phyloP scores from a whole-genome alignment of 1,140 invertebrate species.

The Dendroctonus valens region DNA sequence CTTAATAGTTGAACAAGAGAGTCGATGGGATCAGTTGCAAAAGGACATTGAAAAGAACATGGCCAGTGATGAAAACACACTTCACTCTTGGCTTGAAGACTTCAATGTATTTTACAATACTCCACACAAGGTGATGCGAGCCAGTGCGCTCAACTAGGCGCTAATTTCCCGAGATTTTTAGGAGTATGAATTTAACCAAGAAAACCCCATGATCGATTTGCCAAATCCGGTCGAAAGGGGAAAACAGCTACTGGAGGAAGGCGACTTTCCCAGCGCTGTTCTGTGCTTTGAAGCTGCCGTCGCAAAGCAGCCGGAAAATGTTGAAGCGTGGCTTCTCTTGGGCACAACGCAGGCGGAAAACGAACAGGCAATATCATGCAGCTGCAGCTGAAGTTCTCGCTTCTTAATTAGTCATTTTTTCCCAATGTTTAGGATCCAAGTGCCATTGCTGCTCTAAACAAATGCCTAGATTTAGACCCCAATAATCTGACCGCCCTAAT shows the following conservation, averaged over 20 bases:
- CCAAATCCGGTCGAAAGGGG: slow-evolving; percentile 86
- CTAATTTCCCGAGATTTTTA: slow-evolving; percentile 43
- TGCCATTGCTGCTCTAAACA: slow-evolving; percentile 85
- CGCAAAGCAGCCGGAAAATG: slow-evolving; percentile 77
- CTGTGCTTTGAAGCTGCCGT: slow-evolving; percentile 95
- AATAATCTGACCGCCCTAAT: slow-evolving; percentile 82
- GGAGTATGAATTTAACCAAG: slow-evolving; percentile 80
- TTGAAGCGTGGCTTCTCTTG: slow-evolving; percentile 78
- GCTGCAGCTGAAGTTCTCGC: too few relatives aligned
- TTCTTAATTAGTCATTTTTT: slow-evolving; percentile 11
- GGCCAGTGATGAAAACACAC: slow-evolving; percentile 50
- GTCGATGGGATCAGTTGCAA: slow-evolving; percentile 68
- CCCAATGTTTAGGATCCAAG: slow-evolving; percentile 67
- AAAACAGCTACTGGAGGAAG: slow-evolving; percentile 74
- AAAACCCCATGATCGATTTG: slow-evolving; percentile 83
- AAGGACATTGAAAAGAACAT: slow-evolving; percentile 75
- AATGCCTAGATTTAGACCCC: slow-evolving; percentile 80
- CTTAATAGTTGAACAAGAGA: too few relatives aligned
- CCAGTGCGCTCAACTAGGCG: not conserved
- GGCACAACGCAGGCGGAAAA: slow-evolving; percentile 93
- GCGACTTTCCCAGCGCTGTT: slow-evolving; percentile 93
- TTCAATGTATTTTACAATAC: slow-evolving; percentile 61
- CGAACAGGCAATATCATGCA: slow-evolving; percentile 75
- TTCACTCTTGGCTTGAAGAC: slow-evolving; percentile 65
- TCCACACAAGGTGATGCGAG: slow-evolving; percentile 58